phyloP scores from a whole-genome alignment of 2,888 invertebrate species.

The Coleophora deauratella region DNA sequence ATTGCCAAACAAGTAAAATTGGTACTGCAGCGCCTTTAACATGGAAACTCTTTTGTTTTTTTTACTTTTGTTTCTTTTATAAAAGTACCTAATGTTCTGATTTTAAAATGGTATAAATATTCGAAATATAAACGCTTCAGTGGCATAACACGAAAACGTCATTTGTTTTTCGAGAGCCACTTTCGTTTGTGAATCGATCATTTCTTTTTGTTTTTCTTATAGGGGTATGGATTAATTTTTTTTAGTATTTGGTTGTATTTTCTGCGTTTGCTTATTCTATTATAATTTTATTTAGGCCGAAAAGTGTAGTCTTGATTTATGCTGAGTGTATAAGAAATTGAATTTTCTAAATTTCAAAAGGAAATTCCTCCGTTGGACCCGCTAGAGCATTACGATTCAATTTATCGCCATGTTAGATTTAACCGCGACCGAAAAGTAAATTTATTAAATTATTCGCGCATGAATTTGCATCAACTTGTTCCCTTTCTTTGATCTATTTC shows the following conservation, averaged over 20 bases:
- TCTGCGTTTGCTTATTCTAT: not conserved
- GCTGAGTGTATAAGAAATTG: conserved; percentile 44
- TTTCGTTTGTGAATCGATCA: no score
- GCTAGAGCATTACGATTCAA: conserved; percentile 50
- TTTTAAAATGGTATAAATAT: no score
- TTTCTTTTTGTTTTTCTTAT: not conserved
- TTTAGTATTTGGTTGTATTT: not conserved
- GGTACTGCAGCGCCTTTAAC: conserved; percentile 38
- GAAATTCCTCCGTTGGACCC: conserved; percentile 30
- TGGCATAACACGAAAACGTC: no score
- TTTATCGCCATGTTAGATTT: conserved; percentile 47
- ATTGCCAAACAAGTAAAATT: conserved; percentile 55
- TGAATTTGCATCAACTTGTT: conserved; percentile 35
- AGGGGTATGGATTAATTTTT: not conserved
- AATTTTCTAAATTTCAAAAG: conserved; percentile 50
- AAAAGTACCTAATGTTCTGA: no score
- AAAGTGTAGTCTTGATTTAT: conserved; percentile 28
- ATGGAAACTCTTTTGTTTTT: conserved; percentile 50
- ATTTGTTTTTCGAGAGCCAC: no score
- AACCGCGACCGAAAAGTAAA: conserved; percentile 41
- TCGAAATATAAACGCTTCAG: conserved; percentile 1
- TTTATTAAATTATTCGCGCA: conserved; percentile 55
- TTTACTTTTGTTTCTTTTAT: conserved; percentile 19
- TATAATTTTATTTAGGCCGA: conserved; percentile 2
- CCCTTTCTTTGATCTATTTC: conserved; percentile 50